A percentile compares a stretch with the other conserved stretches of the same genome.
Evolutionary conservation across 2,888 invertebrate species (phyloP).

Genomic region (Trachelus iudaicus): DNA sequence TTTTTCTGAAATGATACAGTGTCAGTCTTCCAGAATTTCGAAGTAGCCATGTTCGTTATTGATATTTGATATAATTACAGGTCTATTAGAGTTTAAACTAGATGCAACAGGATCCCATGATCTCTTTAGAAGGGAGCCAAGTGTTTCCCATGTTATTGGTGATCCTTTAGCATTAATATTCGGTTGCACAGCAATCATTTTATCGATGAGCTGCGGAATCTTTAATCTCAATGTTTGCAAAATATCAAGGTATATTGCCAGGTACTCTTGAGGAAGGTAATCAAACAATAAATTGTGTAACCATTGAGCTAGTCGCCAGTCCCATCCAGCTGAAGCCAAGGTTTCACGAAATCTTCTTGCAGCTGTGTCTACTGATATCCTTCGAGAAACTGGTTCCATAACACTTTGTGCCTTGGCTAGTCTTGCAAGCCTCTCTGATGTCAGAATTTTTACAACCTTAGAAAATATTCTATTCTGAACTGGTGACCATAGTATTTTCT

Average conservation of each 20-base stretch:
- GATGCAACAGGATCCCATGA: conserved; percentile 81
- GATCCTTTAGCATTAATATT: conserved; percentile 65
- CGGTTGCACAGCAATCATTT: conserved; percentile 73
- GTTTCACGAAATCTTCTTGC: conserved; percentile 74
- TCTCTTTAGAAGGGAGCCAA: conserved; percentile 74
- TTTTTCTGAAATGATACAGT: conserved; percentile 67
- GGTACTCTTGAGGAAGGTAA: conserved; percentile 73
- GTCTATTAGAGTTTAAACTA: conserved; percentile 71
- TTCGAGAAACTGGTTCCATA: conserved; percentile 77
- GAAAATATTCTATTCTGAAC: conserved; percentile 75
- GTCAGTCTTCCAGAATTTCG: neutral
- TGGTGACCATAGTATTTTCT: conserved; percentile 72
- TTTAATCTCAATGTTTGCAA: conserved; percentile 77
- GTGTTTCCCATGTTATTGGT: conserved; percentile 72
- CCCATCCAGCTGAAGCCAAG: conserved; percentile 80
- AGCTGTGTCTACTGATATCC: conserved; percentile 78
- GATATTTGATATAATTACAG: conserved; percentile 63
- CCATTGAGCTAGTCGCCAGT: conserved; percentile 80
- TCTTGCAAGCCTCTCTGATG: conserved; percentile 74
- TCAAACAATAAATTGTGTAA: conserved; percentile 79
- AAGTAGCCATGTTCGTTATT: neutral
- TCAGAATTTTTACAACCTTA: conserved; percentile 74
- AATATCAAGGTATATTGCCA: conserved; percentile 81
- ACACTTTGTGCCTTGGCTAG: conserved; percentile 71
- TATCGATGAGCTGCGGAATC: conserved; percentile 78